Conservation (phyloP, 2,797 vertebrate genomes). For the Peromyscus melanophrys region DNA sequence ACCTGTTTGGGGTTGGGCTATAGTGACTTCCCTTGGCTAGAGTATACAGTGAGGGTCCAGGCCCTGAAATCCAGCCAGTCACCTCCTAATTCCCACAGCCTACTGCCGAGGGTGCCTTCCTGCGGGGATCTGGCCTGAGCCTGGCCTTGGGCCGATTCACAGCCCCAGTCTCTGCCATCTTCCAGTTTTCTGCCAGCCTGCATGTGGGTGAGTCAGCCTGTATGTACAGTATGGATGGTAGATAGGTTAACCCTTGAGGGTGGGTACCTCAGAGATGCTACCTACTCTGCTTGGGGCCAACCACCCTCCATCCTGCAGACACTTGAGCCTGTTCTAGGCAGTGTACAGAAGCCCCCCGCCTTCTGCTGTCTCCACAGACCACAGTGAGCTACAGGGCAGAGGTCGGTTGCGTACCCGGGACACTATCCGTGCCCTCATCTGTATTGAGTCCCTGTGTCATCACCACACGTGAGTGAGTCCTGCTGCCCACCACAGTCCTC, state of each 20-base stretch:
- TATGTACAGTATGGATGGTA: background rate
- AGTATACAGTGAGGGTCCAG: background rate
- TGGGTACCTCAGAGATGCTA: background rate
- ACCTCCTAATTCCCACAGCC: slow-evolving; percentile 89
- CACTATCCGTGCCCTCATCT: slow-evolving; percentile 95
- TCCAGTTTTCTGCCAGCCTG: slow-evolving; percentile 97
- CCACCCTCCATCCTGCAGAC: background rate
- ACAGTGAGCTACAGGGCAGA: slow-evolving; percentile 94
- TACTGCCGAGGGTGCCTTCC: slow-evolving; percentile 95
- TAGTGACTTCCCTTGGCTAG: background rate
- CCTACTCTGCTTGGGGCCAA: background rate
- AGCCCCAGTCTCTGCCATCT: slow-evolving; percentile 95
- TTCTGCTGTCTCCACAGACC: slow-evolving; percentile 89
- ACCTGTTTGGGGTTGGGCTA: background rate
- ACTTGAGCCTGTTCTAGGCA: background rate
- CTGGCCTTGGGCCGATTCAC: slow-evolving; percentile 96
- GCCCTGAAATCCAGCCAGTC: background rate
- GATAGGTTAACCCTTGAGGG: background rate
- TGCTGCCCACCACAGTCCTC: background rate
- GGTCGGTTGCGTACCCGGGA: slow-evolving; percentile 93
- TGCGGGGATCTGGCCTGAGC: slow-evolving; percentile 95
- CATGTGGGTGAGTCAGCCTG: slow-evolving; percentile 93
- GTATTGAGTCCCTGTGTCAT: slow-evolving; percentile 97
- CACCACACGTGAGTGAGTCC: slow-evolving; percentile 93
- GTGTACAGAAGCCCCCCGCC: background rate